Evolutionary conservation across 2,888 invertebrate genomes (phyloP).

Genomic region (Parapristionchus giblindavisi): DNA sequence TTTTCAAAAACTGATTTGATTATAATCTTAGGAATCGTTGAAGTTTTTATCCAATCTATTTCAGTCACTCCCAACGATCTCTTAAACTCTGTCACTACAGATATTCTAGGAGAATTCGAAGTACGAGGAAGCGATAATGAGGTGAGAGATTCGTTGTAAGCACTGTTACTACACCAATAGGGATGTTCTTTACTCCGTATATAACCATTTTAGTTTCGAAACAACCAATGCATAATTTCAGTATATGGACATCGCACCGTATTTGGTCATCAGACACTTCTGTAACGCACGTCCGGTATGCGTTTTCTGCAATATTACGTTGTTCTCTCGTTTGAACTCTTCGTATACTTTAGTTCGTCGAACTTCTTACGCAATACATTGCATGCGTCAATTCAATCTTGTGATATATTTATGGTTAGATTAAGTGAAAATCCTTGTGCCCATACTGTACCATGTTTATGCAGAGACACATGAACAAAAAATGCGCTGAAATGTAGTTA

Average conservation of each 20-base stretch:
- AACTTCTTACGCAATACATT: neutral
- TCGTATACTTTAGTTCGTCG: neutral
- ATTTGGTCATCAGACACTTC: conserved; percentile 20
- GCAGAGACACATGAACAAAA: too few relatives aligned
- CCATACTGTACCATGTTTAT: neutral
- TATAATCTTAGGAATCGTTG: too few relatives aligned
- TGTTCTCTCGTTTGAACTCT: too few relatives aligned
- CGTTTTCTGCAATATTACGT: too few relatives aligned
- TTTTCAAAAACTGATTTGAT: too few relatives aligned
- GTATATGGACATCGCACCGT: conserved; percentile 28
- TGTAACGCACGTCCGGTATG: conserved; percentile 28
- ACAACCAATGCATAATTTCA: neutral
- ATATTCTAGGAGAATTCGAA: conserved; percentile 28
- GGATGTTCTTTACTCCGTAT: neutral
- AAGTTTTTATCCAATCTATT: neutral
- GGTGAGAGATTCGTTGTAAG: neutral
- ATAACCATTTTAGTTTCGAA: neutral
- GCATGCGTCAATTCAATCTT: neutral
- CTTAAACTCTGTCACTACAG: neutral
- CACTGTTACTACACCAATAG: neutral
- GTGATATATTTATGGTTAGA: neutral
- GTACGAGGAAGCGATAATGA: conserved; percentile 3
- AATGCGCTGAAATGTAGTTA: too few relatives aligned
- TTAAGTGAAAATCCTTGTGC: neutral
- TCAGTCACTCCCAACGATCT: conserved; percentile 30